Evolutionary conservation across 2,888 invertebrate genomes (phyloP), one percentile per base, ranked within the genome.

Genomic region (Lepas anatifera): DNA sequence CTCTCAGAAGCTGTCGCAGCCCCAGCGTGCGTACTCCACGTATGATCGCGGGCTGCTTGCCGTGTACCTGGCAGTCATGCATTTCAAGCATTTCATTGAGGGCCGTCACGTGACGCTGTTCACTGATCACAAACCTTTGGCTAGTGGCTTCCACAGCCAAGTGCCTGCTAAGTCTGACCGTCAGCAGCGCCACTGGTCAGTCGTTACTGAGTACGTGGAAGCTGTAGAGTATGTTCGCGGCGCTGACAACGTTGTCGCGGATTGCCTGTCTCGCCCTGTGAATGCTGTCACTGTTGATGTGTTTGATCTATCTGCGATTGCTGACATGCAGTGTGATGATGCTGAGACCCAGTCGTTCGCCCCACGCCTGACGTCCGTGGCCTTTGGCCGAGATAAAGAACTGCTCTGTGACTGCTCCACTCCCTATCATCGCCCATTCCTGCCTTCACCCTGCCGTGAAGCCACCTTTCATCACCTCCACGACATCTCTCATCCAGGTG

Each of bases 1-100:
- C 46, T 39, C 63, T n/a, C 69, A 70, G 48, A 70, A 70, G 29
- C 48, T 70, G 39, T 35, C 35, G 1, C 32, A 39, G 11, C 35
- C 68, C 48, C 68, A 70, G 41, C 10, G 50, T 11, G 41, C 11
- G 18, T 69, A 27, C 63, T 64, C 69, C 7, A 63, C 77, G 35
- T 81, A 80, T 71, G 79, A 81, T 70, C 39, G 58, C 16, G 46
- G 37, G 41, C 39, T 68, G 2, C 43, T 69, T 16, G 68, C 70
- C 22, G 63, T 64, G 2, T 70, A 70, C 25, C 25, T 63, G 2
- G 68, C 68, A 0, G 58, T 69, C 27, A 25, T 68, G 4, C 70
- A 78, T 70, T 80, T 80, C 73, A 73, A 77, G 11, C 75, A 78
- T 41, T 76, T 79, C 75, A 52, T 81, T 2, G 37, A 58, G n/a